Conservation (phyloP, 2,888 invertebrate species). For the Lutraria lutraria region DNA sequence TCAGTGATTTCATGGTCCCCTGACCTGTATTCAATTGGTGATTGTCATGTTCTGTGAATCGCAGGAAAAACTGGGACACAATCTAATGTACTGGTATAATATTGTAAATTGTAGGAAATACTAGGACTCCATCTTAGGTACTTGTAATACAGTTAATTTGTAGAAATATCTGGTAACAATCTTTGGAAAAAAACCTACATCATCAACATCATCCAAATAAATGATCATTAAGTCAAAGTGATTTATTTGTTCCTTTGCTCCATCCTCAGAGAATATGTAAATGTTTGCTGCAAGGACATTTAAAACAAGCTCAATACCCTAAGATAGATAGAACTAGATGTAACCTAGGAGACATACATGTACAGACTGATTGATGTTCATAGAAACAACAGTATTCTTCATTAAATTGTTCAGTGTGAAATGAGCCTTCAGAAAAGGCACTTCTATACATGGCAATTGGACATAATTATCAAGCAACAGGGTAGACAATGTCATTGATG, state of each 20-base stretch:
- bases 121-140: too few relatives aligned
- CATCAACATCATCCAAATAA: background rate
- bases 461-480: background rate
- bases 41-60: too few relatives aligned
- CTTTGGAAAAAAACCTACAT: background rate
- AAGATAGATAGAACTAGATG: background rate
- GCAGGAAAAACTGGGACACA: too few relatives aligned
- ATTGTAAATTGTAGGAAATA: too few relatives aligned
- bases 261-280: background rate
- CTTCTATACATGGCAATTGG: background rate
- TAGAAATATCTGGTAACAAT: too few relatives aligned
- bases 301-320: background rate
- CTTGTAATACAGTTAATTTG: too few relatives aligned
- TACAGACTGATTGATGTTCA: constrained; percentile 4
- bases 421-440: background rate
- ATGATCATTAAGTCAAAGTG: background rate
- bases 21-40: too few relatives aligned
- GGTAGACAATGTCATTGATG: background rate
- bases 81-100: too few relatives aligned
- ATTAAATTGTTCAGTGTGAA: background rate
- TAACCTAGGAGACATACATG: background rate
- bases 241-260: background rate
- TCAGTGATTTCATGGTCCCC: too few relatives aligned
- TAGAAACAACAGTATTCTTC: background rate
- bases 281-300: constrained; percentile 5